Conservation (phyloP, 2,113 vertebrate species). For the Aphelocoma coerulescens region DNA sequence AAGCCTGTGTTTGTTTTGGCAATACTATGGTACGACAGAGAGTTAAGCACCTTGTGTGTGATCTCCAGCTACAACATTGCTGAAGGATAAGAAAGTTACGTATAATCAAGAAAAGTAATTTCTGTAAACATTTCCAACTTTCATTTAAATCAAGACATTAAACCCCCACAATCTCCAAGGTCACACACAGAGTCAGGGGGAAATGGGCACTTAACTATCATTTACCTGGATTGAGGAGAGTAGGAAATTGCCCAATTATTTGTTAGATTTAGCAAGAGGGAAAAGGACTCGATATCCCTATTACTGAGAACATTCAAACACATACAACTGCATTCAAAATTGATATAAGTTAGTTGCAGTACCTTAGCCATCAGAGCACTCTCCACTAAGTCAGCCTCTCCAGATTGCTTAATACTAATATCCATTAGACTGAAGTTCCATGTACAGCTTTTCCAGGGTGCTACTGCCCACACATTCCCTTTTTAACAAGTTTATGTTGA, state of each 20-base stretch:
- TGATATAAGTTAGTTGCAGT: neutral
- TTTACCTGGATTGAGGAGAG: neutral
- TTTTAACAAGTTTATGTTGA: neutral
- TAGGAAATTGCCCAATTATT: neutral
- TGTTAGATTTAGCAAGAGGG: neutral
- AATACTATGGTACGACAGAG: neutral
- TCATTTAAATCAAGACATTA: neutral
- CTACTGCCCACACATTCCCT: neutral
- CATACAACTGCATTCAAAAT: neutral
- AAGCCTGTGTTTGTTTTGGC: neutral
- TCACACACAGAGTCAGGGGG: fast-evolving
- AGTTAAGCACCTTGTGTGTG: neutral
- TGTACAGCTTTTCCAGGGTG: neutral
- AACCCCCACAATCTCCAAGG: neutral
- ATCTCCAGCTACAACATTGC: neutral
- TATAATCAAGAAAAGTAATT: neutral
- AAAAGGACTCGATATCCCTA: neutral
- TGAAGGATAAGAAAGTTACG: neutral
- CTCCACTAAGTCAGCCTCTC: neutral
- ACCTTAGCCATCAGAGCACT: neutral
- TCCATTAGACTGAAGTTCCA: neutral
- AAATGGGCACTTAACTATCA: neutral
- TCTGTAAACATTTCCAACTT: neutral
- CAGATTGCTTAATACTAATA: neutral
- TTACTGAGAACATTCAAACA: neutral